Percentiles rank a stretch among this genome's conserved stretches.
phyloP scores from a whole-genome alignment of 2,113 vertebrate species.

The Gobiocypris rarus region DNA sequence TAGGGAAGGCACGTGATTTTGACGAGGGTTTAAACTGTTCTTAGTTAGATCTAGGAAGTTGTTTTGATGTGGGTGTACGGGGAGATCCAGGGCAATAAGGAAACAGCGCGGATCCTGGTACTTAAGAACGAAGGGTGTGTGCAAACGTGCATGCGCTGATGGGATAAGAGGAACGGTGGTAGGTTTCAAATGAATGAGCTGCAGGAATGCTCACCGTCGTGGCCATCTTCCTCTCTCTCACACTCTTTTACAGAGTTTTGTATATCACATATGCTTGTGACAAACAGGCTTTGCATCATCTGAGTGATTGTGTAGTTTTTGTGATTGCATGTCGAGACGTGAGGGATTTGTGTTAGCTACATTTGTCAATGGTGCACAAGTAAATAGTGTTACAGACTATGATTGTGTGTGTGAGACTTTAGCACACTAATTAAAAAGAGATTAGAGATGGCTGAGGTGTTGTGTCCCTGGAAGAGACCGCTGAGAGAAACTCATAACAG shows the following conservation, averaged over 20 bases:
- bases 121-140: constrained; percentile 19
- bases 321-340: background rate
- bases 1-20: background rate
- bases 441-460: constrained; percentile 35
- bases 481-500: constrained; percentile 19
- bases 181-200: constrained; percentile 69
- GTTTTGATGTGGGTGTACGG: background rate
- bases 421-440: constrained; percentile 50
- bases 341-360: constrained; percentile 14
- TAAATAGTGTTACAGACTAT: constrained; percentile 7
- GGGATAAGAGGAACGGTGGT: constrained; percentile 69
- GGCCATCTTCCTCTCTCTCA: constrained; percentile 30
- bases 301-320: constrained; percentile 7
- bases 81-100: background rate
- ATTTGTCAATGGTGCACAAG: constrained; percentile 4
- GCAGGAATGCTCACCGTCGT: constrained; percentile 72
- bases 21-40: background rate
- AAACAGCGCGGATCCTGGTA: background rate
- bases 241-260: constrained; percentile 16
- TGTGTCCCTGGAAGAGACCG: background rate
- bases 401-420: constrained; percentile 1
- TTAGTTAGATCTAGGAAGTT: background rate
- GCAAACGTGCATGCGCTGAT: constrained; percentile 49
- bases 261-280: constrained; percentile 29
- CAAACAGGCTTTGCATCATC: background rate